These are phyloP conservation scores for Proterorhinus semilunaris DNA, from an alignment of 2,113 vertebrate species.

Conservation along the genomic window DNA sequence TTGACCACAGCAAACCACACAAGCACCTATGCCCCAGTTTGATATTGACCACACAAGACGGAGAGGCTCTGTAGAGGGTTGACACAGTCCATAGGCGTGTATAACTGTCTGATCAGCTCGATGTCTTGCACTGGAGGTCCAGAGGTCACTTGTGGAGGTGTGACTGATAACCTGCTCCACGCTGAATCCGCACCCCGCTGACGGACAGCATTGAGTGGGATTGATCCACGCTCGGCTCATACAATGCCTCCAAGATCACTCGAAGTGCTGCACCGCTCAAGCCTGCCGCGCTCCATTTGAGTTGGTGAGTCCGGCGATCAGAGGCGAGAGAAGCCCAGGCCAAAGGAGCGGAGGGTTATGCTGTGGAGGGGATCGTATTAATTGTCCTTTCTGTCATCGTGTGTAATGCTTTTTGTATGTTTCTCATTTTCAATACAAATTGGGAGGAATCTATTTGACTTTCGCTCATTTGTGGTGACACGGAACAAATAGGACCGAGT, in stretches of 20 bases:
- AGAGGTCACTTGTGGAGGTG: conserved; percentile 42
- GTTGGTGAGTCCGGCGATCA: not conserved
- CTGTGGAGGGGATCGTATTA: not conserved
- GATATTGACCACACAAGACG: too few relatives aligned
- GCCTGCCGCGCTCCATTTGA: not conserved
- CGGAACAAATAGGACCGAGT: too few relatives aligned
- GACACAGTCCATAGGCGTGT: not conserved
- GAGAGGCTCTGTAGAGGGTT: too few relatives aligned
- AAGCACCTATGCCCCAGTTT: too few relatives aligned
- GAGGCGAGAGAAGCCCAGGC: not conserved
- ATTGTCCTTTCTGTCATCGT: not conserved
- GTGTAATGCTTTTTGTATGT: not conserved
- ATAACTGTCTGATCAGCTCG: conserved; percentile 7
- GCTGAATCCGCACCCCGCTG: conserved; percentile 51
- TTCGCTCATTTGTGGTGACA: too few relatives aligned
- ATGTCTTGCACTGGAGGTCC: conserved; percentile 10
- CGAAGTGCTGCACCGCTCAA: not conserved
- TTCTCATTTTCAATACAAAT: not conserved
- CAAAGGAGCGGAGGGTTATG: not conserved
- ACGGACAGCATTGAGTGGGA: conserved; percentile 36
- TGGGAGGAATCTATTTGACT: too few relatives aligned
- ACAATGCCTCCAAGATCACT: conserved; percentile 7
- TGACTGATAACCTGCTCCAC: conserved; percentile 43
- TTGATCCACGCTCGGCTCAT: conserved; percentile 38
- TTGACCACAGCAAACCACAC: too few relatives aligned